Conservation (phyloP, 2,113 vertebrate genomes). For the Accipiter cooperii region DNA sequence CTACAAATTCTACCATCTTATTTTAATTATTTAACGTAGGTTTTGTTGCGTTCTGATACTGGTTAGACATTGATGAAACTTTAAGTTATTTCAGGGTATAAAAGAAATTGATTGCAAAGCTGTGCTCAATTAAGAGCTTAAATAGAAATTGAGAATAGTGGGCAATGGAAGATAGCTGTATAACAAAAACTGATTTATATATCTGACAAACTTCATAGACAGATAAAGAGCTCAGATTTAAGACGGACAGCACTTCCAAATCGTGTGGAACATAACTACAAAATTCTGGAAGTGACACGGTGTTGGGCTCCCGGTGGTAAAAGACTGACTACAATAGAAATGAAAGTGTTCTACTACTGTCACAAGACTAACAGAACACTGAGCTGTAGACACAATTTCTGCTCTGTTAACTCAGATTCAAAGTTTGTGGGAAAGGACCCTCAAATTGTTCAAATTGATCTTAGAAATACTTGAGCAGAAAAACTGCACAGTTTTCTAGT, state of each 20-base stretch:
- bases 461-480: not conserved
- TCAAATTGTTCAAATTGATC: not conserved
- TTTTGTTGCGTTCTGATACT: not conserved
- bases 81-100: not conserved
- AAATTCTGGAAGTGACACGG: not conserved
- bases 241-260: not conserved
- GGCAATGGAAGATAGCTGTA: accelerated
- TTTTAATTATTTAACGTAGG: not conserved
- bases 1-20: not conserved
- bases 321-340: not conserved
- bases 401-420: not conserved
- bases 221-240: not conserved
- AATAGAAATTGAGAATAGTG: not conserved
- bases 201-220: not conserved
- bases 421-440: not conserved
- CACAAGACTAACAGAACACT: not conserved
- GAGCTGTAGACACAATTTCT: conserved; percentile 18
- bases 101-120: not conserved
- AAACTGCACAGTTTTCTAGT: not conserved
- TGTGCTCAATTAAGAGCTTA: not conserved
- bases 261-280: not conserved
- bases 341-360: not conserved
- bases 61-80: not conserved
- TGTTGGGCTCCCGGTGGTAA: not conserved
- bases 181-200: not conserved